Conservation (phyloP, 2,113 vertebrate genomes). For the Sciurus niger region DNA sequence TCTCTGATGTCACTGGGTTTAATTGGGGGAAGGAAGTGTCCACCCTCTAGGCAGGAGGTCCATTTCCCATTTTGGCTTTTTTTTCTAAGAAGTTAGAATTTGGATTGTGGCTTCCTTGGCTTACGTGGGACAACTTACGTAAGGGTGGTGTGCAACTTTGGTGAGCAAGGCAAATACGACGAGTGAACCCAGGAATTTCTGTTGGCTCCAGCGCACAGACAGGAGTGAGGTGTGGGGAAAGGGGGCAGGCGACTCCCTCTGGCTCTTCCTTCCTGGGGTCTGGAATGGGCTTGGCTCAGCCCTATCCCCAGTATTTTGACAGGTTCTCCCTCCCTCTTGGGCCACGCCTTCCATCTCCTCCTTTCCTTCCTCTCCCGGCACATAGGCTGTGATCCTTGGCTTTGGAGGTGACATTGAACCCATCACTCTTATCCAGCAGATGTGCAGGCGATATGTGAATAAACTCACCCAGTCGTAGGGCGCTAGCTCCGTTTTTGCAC, state of each 20-base stretch:
- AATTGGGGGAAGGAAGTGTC: not conserved
- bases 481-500: not conserved
- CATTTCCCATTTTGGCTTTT: not conserved
- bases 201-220: not conserved
- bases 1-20: not conserved
- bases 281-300: not conserved
- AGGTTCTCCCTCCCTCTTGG: not conserved
- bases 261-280: not conserved
- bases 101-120: not conserved
- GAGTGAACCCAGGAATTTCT: not conserved
- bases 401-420: not conserved
- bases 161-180: fast-evolving
- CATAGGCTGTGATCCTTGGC: not conserved
- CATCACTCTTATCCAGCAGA: not conserved
- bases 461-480: fast-evolving
- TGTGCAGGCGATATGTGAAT: not conserved
- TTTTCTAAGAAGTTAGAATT: not conserved
- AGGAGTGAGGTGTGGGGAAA: too few relatives aligned
- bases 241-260: not conserved
- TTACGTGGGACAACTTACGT: not conserved
- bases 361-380: not conserved
- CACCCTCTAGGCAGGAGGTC: not conserved
- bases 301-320: not conserved
- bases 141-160: fast-evolving
- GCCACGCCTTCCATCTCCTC: not conserved